Evolutionary conservation across 1,140 invertebrate genomes (phyloP).

Genomic region (Anoplolepis gracilipes): DNA sequence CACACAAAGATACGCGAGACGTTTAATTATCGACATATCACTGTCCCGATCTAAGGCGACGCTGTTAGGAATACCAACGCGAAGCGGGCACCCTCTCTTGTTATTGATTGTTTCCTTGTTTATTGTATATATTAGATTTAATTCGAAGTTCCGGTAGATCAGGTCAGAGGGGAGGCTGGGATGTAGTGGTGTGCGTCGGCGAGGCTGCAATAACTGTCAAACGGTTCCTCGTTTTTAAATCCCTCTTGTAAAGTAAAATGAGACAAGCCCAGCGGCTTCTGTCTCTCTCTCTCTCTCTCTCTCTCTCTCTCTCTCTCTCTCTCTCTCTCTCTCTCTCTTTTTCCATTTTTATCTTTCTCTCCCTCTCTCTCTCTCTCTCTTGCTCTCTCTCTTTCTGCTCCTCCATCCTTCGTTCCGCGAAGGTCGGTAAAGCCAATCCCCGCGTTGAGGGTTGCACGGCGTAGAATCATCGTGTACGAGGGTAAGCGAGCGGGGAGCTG

Average conservation of each 20-base stretch:
- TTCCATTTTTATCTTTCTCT: slow-evolving; percentile 8
- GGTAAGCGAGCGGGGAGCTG: slow-evolving; percentile 52
- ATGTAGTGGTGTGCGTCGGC: slow-evolving; percentile 46
- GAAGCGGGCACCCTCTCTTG: slow-evolving; percentile 59
- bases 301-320: too few relatives aligned
- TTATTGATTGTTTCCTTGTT: slow-evolving; percentile 86
- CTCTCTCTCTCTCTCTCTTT: not conserved
- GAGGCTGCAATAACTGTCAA: slow-evolving; percentile 85
- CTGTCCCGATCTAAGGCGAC: slow-evolving; percentile 60
- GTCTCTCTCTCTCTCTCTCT: not conserved
- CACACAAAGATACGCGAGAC: slow-evolving; percentile 69
- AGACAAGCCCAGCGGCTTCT: slow-evolving; percentile 78
- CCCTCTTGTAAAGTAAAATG: slow-evolving; percentile 84
- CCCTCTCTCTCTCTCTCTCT: too few relatives aligned
- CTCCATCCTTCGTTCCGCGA: slow-evolving; percentile 36
- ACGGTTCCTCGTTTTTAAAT: slow-evolving; percentile 85
- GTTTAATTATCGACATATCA: slow-evolving; percentile 86
- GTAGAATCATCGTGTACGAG: slow-evolving; percentile 60
- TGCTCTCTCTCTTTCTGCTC: not conserved
- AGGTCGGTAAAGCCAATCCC: slow-evolving; percentile 64
- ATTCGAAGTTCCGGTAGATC: slow-evolving; percentile 77
- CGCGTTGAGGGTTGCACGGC: slow-evolving; percentile 52
- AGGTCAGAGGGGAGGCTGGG: slow-evolving; percentile 51
- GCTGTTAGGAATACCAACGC: slow-evolving; percentile 45
- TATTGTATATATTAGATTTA: slow-evolving; percentile 87